Conservation (phyloP, 1,140 invertebrate species). For the Metaphire vulgaris region DNA sequence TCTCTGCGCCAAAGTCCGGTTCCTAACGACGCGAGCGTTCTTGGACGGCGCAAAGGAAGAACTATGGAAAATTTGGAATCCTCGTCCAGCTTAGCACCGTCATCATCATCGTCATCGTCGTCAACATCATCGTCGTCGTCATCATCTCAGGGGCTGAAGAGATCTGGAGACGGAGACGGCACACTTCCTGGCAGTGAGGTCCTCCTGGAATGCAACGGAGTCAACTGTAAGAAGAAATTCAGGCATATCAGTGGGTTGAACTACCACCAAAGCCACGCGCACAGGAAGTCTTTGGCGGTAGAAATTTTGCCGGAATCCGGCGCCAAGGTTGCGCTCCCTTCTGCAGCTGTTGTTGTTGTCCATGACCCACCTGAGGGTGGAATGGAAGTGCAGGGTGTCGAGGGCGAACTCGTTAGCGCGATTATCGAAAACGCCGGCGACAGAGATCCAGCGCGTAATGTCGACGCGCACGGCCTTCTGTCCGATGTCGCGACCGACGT, state of each 20-base stretch:
- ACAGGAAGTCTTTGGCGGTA: conserved; percentile 45
- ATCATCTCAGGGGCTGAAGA: background rate
- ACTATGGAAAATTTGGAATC: background rate
- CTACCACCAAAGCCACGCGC: conserved; percentile 91
- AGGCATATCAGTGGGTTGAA: conserved; percentile 91
- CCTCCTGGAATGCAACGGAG: conserved; percentile 79
- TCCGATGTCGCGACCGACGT: too few species aligned
- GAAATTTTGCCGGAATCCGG: too few species aligned
- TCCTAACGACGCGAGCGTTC: background rate
- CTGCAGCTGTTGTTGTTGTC: too few species aligned
- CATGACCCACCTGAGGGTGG: too few species aligned
- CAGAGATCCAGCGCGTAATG: too few species aligned
- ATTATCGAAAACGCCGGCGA: too few species aligned
- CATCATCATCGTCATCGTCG: too few species aligned
- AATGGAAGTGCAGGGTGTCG: too few species aligned
- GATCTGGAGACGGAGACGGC: background rate
- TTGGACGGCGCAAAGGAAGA: background rate
- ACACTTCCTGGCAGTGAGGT: background rate
- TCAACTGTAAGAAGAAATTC: conserved; percentile 95
- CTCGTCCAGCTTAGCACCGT: background rate
- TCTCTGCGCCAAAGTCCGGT: background rate
- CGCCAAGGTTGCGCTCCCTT: too few species aligned
- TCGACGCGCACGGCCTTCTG: too few species aligned
- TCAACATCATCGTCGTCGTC: too few species aligned
- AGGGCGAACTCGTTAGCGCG: too few species aligned